phyloP scores from a whole-genome alignment of 2,797 vertebrate genomes.

The Micropoecilia bifurca region DNA sequence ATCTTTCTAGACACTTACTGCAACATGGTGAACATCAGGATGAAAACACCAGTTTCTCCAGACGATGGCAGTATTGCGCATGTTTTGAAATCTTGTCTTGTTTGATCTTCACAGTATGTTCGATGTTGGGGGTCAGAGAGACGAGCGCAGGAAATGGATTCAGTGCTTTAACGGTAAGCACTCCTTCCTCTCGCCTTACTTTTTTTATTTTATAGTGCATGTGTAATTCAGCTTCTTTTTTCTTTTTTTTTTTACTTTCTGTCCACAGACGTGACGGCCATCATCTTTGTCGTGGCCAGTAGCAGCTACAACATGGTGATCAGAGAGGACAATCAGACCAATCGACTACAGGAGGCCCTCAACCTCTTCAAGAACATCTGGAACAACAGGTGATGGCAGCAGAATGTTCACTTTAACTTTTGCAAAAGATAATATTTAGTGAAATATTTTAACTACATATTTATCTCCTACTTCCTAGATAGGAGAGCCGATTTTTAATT shows the following conservation, averaged over 20 bases:
- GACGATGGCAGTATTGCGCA: conserved; percentile 44
- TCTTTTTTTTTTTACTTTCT: neutral
- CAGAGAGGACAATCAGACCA: conserved; percentile 99
- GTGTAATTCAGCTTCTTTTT: conserved; percentile 11
- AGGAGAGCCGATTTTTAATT: neutral
- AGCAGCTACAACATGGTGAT: conserved; percentile 99
- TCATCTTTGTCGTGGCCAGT: conserved; percentile 99
- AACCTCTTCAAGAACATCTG: conserved; percentile 99
- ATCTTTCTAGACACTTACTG: neutral
- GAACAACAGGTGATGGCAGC: conserved; percentile 92
- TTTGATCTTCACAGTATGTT: conserved; percentile 88
- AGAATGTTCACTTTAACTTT: neutral
- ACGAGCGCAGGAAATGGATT: conserved; percentile 98
- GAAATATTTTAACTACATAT: neutral
- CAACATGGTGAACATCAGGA: neutral
- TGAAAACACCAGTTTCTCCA: conserved; percentile 22
- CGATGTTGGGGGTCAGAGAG: conserved; percentile 96
- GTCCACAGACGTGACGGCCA: conserved; percentile 93
- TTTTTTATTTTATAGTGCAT: neutral
- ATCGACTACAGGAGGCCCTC: conserved; percentile 98
- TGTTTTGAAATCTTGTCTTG: neutral
- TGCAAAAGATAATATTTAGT: neutral
- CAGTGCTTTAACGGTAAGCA: conserved; percentile 97
- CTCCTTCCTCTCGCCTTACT: neutral
- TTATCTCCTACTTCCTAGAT: neutral